Base-by-base conservation (phyloP, 1,140 invertebrate genomes). In the Ooceraea biroi region DNA sequence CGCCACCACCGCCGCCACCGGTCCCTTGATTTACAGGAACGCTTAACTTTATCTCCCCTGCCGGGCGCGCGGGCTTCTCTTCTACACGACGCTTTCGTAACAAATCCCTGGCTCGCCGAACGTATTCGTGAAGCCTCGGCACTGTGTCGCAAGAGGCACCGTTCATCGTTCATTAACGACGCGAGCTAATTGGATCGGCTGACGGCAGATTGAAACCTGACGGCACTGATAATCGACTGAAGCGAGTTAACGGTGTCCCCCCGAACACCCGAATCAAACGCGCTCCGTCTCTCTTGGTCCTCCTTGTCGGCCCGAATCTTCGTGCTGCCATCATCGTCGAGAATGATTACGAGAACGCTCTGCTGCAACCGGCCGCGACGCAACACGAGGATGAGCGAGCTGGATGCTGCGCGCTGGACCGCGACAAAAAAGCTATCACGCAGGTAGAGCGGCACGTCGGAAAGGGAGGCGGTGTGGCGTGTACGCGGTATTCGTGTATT, bases 401-500 rank as follows among this genome's bases (percentile, higher is more conserved):
- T 57, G 27, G 44, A 82, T 17, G 19, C 1, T 10, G 57, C 19
- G 50, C 27, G 30, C 19, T 36, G 36, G n/a, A 7, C n/a, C 27
- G 46, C 44, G 55, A 25, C 17, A 80, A 65, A 73, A 83, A 76
- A 50, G 55, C 22, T 8, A 55, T 57, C 30, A 8, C 14, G 30
- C 76, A 17, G 65, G 25, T 80, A 69, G 69, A 80, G 57, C 55
- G 83, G 84, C 50, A 60, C 58, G 71, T 82, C 80, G 63, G 83
- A 83, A 83, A 83, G 63, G 46, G 65, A 65, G 27, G 41, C 69
- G 74, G 46, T 63, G 65, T 41, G 10, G 65, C n/a, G 55, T 63
- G n/a, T 58, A 52, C 71, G 36, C 68, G 82, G 82, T 83, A 89
- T 90, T 76, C 89, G 86, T 84, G 84, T 90, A 91, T 92, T 89